Percentiles rank a stretch among this genome's conserved stretches.
phyloP scores from a whole-genome alignment of 2,113 vertebrate genomes.

The Pavo muticus region DNA sequence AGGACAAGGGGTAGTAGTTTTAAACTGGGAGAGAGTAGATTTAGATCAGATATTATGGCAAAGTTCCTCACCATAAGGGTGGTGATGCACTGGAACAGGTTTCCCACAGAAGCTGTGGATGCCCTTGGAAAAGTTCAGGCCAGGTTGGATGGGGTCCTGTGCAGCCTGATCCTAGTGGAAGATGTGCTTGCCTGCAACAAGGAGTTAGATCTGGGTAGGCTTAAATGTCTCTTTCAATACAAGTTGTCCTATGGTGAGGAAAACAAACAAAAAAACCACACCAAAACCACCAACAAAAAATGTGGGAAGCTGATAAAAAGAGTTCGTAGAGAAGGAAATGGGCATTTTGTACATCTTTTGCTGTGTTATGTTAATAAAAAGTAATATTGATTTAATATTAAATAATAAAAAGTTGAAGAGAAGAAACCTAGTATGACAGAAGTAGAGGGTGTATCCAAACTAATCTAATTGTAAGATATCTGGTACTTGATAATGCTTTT shows the following conservation, averaged over 20 bases:
- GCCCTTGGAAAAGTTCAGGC: neutral
- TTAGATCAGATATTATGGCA: neutral
- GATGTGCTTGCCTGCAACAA: neutral
- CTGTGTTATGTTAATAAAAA: too few species aligned
- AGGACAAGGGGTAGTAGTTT: neutral
- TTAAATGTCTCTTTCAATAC: neutral
- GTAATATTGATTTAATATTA: too few species aligned
- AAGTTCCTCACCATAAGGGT: neutral
- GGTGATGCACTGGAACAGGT: neutral
- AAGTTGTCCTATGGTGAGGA: neutral
- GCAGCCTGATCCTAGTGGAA: neutral
- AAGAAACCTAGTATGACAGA: neutral
- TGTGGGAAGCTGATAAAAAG: neutral
- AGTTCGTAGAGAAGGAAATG: neutral
- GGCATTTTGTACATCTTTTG: too few species aligned
- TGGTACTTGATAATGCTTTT: neutral
- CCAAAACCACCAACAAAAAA: neutral
- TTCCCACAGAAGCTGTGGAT: neutral
- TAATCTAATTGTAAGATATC: neutral
- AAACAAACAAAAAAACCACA: neutral
- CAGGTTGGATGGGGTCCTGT: neutral
- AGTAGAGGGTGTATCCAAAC: neutral
- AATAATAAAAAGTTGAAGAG: neutral
- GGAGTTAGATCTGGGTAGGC: too few species aligned
- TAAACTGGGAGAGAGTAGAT: neutral